Evolutionary conservation across 2,888 invertebrate species (phyloP).

Genomic region (Thecocarcelia acutangulata): DNA sequence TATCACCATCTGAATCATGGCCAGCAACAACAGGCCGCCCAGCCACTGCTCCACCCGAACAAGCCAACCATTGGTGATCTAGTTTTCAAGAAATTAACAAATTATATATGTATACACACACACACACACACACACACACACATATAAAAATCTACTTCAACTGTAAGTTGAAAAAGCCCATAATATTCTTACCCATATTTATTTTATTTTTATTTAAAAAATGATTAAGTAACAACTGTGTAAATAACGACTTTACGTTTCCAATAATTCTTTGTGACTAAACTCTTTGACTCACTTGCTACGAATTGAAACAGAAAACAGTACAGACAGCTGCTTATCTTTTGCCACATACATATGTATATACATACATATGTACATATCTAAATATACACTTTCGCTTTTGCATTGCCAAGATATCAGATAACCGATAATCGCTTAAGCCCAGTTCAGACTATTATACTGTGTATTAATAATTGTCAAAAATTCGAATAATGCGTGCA

Average conservation of each 20-base stretch:
- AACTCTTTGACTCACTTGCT: slow-evolving; percentile 15
- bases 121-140: too few species aligned
- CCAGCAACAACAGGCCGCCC: slow-evolving; percentile 84
- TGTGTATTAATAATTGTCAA: too few species aligned
- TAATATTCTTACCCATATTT: slow-evolving; percentile 55
- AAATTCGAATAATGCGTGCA: too few species aligned
- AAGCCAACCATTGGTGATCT: slow-evolving; percentile 82
- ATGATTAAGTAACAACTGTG: not conserved
- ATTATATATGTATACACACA: not conserved
- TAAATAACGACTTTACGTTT: slow-evolving; percentile 6
- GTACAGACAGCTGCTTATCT: slow-evolving; percentile 40
- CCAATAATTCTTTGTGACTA: slow-evolving; percentile 25
- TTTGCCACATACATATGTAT: not conserved
- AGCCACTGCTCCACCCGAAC: slow-evolving; percentile 76
- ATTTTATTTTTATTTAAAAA: not conserved
- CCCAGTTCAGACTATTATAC: too few species aligned
- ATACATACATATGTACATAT: not conserved
- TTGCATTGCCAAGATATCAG: slow-evolving; percentile 3
- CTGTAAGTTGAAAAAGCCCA: not conserved
- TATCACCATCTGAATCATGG: slow-evolving; percentile 86
- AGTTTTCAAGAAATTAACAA: not conserved
- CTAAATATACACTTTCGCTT: not conserved
- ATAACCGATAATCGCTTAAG: slow-evolving; percentile 18
- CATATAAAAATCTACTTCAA: too few species aligned
- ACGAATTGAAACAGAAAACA: slow-evolving; percentile 6